These are phyloP conservation scores for Argya squamiceps DNA, from an alignment of 2,797 vertebrate genomes.

Conservation along the genomic window DNA sequence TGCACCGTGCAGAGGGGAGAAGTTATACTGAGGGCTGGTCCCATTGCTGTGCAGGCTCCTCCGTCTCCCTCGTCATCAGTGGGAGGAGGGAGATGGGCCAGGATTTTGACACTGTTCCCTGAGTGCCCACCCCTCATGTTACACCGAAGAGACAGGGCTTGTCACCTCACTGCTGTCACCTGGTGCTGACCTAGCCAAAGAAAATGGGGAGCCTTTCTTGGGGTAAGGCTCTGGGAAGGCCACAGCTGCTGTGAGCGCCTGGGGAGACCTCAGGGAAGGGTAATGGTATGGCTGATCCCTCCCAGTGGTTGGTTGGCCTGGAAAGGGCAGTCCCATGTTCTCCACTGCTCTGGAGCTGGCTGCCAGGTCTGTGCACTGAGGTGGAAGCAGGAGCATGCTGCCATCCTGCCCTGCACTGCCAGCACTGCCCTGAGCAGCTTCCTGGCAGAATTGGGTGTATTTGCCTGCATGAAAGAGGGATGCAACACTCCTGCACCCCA, in stretches of 20 bases:
- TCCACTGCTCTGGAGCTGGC: background rate
- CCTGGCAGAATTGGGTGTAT: rapidly evolving
- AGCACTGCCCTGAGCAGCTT: background rate
- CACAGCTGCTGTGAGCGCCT: background rate
- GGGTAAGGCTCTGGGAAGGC: background rate
- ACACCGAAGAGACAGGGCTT: rapidly evolving
- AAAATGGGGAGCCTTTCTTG: background rate
- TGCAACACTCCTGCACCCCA: background rate
- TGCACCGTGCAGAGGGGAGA: background rate
- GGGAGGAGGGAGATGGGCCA: background rate
- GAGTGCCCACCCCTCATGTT: background rate
- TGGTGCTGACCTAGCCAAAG: background rate
- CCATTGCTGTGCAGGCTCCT: background rate
- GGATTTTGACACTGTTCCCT: background rate
- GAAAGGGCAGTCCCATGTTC: background rate
- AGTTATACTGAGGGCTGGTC: background rate
- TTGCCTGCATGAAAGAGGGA: background rate
- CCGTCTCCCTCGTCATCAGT: rapidly evolving
- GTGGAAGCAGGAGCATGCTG: background rate
- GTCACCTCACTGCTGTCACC: background rate
- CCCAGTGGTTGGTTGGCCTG: background rate
- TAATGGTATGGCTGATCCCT: background rate
- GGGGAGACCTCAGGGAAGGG: background rate
- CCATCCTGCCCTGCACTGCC: background rate
- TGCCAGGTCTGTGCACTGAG: background rate